These are phyloP conservation scores for Myoxocephalus aenaeus DNA, from an alignment of 2,797 vertebrate species.

Conservation along the genomic window DNA sequence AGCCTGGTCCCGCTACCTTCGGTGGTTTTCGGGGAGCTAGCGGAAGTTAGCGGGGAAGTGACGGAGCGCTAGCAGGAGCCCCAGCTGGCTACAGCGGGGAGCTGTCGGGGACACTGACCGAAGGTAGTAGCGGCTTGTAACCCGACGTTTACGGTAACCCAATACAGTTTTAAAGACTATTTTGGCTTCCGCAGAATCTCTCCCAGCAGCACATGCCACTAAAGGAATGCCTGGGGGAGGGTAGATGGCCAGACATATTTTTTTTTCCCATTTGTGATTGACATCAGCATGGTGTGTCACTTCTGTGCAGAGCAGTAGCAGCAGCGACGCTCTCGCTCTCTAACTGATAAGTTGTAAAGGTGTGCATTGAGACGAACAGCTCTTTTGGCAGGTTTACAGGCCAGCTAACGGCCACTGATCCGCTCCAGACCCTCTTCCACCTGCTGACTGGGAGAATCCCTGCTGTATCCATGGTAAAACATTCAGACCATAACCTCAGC, in stretches of 20 bases:
- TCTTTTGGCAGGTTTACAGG: conserved; percentile 88
- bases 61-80: too few species aligned
- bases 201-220: conserved; percentile 9
- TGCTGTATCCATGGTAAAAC: conserved; percentile 86
- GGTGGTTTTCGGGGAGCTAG: too few species aligned
- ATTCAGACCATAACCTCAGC: not conserved
- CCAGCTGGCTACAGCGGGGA: too few species aligned
- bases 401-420: conserved; percentile 87
- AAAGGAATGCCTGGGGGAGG: conserved; percentile 27
- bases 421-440: conserved; percentile 94
- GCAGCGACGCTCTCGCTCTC: conserved; percentile 17
- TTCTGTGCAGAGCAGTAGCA: conserved; percentile 7
- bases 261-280: conserved; percentile 34
- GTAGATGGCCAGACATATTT: not conserved
- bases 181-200: conserved; percentile 31
- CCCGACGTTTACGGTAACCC: too few species aligned
- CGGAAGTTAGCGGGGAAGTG: too few species aligned
- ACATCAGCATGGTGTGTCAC: conserved; percentile 25
- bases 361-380: conserved; percentile 29
- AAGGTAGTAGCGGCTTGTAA: too few species aligned
- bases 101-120: too few species aligned
- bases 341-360: conserved; percentile 1
- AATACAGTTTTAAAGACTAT: conserved; percentile 30
- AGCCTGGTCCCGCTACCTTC: too few species aligned
- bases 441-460: conserved; percentile 91